Evolutionary conservation across 2,888 invertebrate species (phyloP).

Genomic region (Glomeris marginata): DNA sequence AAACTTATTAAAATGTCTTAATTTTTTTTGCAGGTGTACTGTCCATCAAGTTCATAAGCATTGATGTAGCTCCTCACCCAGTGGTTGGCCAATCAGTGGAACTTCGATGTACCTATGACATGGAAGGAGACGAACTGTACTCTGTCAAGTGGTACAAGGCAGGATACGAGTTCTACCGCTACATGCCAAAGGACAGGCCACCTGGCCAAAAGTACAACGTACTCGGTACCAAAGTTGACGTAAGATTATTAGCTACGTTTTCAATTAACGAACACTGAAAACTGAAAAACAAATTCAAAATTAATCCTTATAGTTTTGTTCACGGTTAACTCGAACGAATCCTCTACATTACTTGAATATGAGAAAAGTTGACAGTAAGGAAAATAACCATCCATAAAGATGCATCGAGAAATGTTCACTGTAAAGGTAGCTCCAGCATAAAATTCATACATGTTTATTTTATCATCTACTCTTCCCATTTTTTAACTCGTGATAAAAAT

Average conservation of each 20-base stretch:
- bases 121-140: constrained; percentile 56
- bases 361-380: too few species aligned
- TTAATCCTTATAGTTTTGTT: too few species aligned
- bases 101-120: constrained; percentile 56
- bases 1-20: neutral
- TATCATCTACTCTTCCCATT: too few species aligned
- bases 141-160: constrained; percentile 72
- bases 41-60: constrained; percentile 7
- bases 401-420: too few species aligned
- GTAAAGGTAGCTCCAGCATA: too few species aligned
- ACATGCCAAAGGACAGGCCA: constrained; percentile 60
- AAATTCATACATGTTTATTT: too few species aligned
- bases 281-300: too few species aligned
- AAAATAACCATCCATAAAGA: too few species aligned
- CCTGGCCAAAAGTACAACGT: constrained; percentile 55
- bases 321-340: too few species aligned
- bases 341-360: too few species aligned
- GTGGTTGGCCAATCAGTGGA: constrained; percentile 48
- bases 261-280: neutral
- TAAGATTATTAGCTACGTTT: constrained; percentile 36
- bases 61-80: constrained; percentile 11
- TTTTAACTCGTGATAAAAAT: too few species aligned
- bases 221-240: constrained; percentile 58
- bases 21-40: constrained; percentile 10
- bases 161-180: constrained; percentile 59